Evolutionary conservation across 2,113 vertebrate species (phyloP).

Genomic region (Prietella phreatophila): DNA sequence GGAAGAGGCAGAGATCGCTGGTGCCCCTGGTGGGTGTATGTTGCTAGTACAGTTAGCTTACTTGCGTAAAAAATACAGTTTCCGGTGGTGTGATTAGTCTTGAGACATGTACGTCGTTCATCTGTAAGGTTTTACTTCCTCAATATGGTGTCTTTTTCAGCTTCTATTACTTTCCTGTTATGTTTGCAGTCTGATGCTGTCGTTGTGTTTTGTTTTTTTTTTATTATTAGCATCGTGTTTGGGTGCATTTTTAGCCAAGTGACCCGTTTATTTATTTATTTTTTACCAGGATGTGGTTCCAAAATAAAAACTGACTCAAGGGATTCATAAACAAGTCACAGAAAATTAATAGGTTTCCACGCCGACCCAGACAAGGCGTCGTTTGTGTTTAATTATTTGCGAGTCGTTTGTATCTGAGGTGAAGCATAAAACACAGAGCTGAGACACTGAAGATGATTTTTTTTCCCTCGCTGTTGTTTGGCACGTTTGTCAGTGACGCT

Average conservation of each 20-base stretch:
- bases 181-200: neutral
- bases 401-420: neutral
- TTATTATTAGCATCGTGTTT: conserved; percentile 37
- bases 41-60: neutral
- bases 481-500: neutral
- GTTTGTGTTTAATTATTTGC: neutral
- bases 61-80: too few relatives aligned
- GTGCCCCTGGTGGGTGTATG: neutral
- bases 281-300: conserved; percentile 33
- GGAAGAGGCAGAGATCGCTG: neutral
- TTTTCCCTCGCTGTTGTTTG: neutral
- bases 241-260: conserved; percentile 33
- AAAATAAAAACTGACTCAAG: conserved; percentile 9
- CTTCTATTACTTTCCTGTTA: neutral
- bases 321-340: conserved; percentile 47
- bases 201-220: too few relatives aligned
- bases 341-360: neutral
- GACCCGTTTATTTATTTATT: neutral
- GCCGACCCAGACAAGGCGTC: neutral
- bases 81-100: neutral
- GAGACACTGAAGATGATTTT: neutral
- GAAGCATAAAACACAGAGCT: neutral
- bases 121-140: neutral
- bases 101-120: neutral
- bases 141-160: neutral